Evolutionary conservation across 1,140 invertebrate genomes (phyloP), one percentile per base, ranked within the genome.

Genomic region (Platorchestia sp.): DNA sequence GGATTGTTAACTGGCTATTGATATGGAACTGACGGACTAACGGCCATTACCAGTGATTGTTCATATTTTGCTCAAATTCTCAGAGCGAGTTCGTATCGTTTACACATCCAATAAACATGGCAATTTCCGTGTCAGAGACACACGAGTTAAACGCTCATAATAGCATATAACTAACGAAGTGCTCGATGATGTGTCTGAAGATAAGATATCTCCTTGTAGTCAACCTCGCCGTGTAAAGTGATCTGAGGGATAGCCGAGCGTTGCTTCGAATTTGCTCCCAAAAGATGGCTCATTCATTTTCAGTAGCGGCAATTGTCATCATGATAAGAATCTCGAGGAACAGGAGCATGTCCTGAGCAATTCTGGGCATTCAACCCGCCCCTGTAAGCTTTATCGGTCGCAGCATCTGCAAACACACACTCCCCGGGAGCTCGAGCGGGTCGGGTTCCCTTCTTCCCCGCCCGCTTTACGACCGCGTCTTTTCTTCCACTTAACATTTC

Each of bases 341-440:
- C 91, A 47, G 45, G 91, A 93, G 91, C 91, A 45, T 93, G 91
- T 93, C 91, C 91, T 93, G 91, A 93, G 91, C 91, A 47, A 93
- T 93, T 93, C 91, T 45, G 91, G 91, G 91, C 91, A 93, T 93
- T 93, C 91, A 93, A 45, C 40, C 91, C 91, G 91, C 91, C 91
- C 45, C 91, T 93, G 45, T 45, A 45, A n/a, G 43, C 40, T 1
- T 93, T 93, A 93, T 93, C 91, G 10, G 91, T 45, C 45, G 1
- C 91, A 45, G 91, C 91, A 93, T 93, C 91, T 93, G 91, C 91
- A 93, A 93, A 93, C 91, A 91, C 91, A 91, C 36, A 93, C 91
- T 47, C 91, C 40, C 45, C 91, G 45, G 43, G 43, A 93, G 91
- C 43, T 44, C 14, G 45, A 10, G 43, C 40, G 91, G 44, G 45